Evolutionary conservation across 2,888 invertebrate genomes (phyloP).

Genomic region (Aphidius colemani): DNA sequence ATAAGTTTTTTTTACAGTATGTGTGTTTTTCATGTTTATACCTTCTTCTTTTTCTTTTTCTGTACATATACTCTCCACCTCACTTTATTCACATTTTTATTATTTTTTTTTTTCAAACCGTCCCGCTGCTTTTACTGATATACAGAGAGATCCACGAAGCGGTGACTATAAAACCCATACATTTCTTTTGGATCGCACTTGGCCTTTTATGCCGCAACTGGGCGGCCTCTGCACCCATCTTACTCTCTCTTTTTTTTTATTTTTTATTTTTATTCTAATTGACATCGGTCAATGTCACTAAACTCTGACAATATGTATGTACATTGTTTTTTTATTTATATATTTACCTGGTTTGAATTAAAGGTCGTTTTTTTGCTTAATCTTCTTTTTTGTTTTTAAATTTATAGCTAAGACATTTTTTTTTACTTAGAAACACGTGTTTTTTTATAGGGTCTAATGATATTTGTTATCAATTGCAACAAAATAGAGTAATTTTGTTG

Average conservation of each 20-base stretch:
- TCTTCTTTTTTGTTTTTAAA: too few relatives aligned
- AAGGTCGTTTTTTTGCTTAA: too few relatives aligned
- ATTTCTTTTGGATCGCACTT: constrained; percentile 30
- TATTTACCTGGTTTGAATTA: neutral
- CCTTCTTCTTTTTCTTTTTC: constrained; percentile 27
- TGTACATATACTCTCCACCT: constrained; percentile 14
- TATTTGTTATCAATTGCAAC: too few relatives aligned
- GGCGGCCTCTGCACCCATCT: constrained; percentile 11
- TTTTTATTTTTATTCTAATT: constrained; percentile 16
- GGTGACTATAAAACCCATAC: constrained; percentile 8
- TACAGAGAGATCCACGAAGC: neutral
- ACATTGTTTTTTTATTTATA: constrained; percentile 6
- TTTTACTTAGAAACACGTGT: too few relatives aligned
- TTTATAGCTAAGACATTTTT: too few relatives aligned
- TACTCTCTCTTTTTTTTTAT: constrained; percentile 8
- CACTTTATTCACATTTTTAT: constrained; percentile 1
- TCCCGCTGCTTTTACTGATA: neutral
- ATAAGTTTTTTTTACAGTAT: too few relatives aligned
- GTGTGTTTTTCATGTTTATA: constrained; percentile 23
- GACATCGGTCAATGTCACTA: constrained; percentile 29
- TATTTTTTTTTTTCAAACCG: too few relatives aligned
- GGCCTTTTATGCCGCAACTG: constrained; percentile 28
- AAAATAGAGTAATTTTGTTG: too few relatives aligned
- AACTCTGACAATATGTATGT: constrained; percentile 18
- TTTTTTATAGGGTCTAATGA: too few relatives aligned